Evolutionary conservation across 2,113 vertebrate species (phyloP).

Genomic region (Ceyx margarethae): DNA sequence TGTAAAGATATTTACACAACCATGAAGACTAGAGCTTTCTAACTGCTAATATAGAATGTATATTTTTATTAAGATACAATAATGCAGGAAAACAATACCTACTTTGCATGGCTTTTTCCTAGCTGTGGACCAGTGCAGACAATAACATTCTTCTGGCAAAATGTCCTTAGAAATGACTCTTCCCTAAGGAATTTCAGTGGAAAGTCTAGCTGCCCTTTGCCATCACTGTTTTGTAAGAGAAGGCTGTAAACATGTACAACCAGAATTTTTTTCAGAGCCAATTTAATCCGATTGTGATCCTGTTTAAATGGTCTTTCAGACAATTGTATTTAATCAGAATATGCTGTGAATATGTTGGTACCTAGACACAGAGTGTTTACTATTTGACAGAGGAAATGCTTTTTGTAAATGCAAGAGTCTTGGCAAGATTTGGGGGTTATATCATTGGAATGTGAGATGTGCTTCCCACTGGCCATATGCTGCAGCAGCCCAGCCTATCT

Average conservation of each 20-base stretch:
- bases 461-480: conserved; percentile 27
- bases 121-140: background rate
- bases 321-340: conserved; percentile 43
- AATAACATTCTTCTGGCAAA: background rate
- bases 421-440: conserved; percentile 28
- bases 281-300: conserved; percentile 14
- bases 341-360: conserved; percentile 9
- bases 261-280: conserved; percentile 27
- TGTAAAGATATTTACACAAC: background rate
- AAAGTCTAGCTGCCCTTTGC: background rate
- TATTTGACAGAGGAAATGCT: conserved; percentile 26
- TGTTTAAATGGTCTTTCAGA: conserved; percentile 48
- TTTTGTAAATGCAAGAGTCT: conserved; percentile 10
- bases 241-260: background rate
- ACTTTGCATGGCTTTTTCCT: background rate
- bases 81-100: background rate
- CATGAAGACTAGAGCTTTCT: background rate
- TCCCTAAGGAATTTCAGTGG: conserved; percentile 38
- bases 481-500: background rate
- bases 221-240: conserved; percentile 2
- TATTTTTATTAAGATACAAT: no score
- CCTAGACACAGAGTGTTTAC: conserved; percentile 29
- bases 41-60: background rate
- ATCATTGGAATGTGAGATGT: conserved; percentile 38
- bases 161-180: background rate